Evolutionary conservation across 1,140 invertebrate genomes (phyloP).

Genomic region (Bombus vancouverensis): DNA sequence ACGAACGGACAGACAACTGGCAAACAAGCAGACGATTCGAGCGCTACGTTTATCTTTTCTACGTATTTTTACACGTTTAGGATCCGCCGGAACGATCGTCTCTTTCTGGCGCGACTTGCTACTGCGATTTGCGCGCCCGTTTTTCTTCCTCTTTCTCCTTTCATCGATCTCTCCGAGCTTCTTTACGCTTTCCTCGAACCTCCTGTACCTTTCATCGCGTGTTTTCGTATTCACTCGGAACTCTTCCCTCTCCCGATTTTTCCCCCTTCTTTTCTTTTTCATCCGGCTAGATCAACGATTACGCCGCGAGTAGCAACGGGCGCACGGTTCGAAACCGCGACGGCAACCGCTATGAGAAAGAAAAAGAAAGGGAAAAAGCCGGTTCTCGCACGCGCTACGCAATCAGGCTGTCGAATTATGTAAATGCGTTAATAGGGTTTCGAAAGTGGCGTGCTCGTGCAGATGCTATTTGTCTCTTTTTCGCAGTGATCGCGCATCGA

Average conservation of each 20-base stretch:
- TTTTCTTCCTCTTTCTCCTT: neutral
- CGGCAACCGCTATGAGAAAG: conserved; percentile 14
- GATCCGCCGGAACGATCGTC: conserved; percentile 51
- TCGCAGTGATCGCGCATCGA: conserved; percentile 29
- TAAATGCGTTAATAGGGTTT: neutral
- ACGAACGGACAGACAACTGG: neutral
- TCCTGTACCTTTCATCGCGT: neutral
- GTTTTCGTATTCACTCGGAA: neutral
- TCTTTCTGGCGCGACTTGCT: conserved; percentile 40
- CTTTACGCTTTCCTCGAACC: neutral
- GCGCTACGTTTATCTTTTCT: conserved; percentile 72
- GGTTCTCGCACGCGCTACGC: conserved; percentile 11
- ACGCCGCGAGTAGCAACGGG: conserved; percentile 50
- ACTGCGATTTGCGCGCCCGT: conserved; percentile 41
- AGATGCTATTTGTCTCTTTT: neutral
- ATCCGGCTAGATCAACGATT: conserved; percentile 31
- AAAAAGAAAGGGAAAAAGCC: conserved; percentile 15
- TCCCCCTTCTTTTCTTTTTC: neutral
- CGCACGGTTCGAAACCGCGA: conserved; percentile 36
- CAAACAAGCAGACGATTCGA: conserved; percentile 39
- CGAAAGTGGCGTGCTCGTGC: neutral
- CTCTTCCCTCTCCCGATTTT: neutral
- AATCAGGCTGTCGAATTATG: neutral
- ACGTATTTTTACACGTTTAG: conserved; percentile 76
- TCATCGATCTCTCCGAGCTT: neutral